A percentile compares a stretch with the other conserved stretches of the same genome.
These are phyloP conservation scores for Melieria picta DNA, from an alignment of 2,888 invertebrate genomes.

Conservation along the genomic window DNA sequence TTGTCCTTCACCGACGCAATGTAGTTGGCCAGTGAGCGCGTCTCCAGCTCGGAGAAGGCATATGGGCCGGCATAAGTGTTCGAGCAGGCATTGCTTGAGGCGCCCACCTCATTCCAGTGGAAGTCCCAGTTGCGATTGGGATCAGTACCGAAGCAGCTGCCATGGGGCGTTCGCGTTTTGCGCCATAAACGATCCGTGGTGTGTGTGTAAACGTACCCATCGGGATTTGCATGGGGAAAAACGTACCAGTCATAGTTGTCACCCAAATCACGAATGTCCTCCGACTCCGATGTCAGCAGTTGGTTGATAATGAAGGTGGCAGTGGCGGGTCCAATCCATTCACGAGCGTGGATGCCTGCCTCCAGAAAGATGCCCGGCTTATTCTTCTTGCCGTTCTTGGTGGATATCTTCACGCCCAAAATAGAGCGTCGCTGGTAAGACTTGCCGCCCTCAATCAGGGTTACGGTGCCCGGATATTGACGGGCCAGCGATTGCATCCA, in stretches of 20 bases:
- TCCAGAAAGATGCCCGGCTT: slow-evolving; percentile 72
- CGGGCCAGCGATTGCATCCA: slow-evolving; percentile 69
- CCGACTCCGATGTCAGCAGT: slow-evolving; percentile 69
- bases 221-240: slow-evolving; percentile 79
- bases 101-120: slow-evolving; percentile 71
- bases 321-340: slow-evolving; percentile 78
- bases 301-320: slow-evolving; percentile 73
- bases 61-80: slow-evolving; percentile 68
- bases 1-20: slow-evolving; percentile 68
- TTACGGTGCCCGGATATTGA: slow-evolving; percentile 65
- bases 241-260: slow-evolving; percentile 77
- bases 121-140: slow-evolving; percentile 75
- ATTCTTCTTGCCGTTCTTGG: slow-evolving; percentile 58
- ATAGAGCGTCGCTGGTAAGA: slow-evolving; percentile 71
- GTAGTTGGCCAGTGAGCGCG: slow-evolving; percentile 69
- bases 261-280: slow-evolving; percentile 67
- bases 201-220: slow-evolving; percentile 79
- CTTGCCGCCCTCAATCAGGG: slow-evolving; percentile 67
- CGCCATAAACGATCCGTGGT: slow-evolving; percentile 73
- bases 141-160: slow-evolving; percentile 71
- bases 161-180: slow-evolving; percentile 70
- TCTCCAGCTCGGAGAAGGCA: slow-evolving; percentile 71
- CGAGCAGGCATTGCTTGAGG: slow-evolving; percentile 64
- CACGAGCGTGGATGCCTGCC: slow-evolving; percentile 77
- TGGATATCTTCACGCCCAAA: slow-evolving; percentile 69